Base-by-base conservation (phyloP, 2,797 vertebrate species). In the Monodelphis domestica region DNA sequence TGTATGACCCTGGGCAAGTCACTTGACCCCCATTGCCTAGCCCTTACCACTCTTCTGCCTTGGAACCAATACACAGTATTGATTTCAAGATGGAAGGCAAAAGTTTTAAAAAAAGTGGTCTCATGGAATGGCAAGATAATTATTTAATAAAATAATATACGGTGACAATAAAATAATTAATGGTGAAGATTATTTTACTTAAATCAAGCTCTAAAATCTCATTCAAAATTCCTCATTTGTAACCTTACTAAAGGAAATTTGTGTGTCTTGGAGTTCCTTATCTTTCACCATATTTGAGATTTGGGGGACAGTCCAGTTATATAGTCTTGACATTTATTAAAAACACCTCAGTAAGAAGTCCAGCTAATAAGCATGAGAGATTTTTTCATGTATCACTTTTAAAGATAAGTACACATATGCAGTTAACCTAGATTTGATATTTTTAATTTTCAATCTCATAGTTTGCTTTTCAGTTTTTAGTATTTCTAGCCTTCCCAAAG, bases 351-450 rank as follows among this genome's bases (percentile, higher is more conserved):
- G 53, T 45, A 91, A 89, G 33, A 54, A 88, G 95, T 84, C 55
- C 30, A 28, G 10, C 52, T 94, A 94, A 90, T 90, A 70, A 93
- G 28, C 78, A 45, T 14, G 21, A 10, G 7, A 28, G 29, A 3
- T 70, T 87, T 93, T 93, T 96, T 94, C 94, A 93, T 54, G 28
- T 94, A 90, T 95, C 92, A 94, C 88, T 95, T 95, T 94, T 59
- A 70, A 70, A 21, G 30, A 17, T 70, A 59, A 70, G n/a, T 70
- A n/a, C 15, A 17, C 5, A 70, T 70, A n/a, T 70, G 33, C 59
- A 15, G 30, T 59, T 33, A 33, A 59, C 30, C 30, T 59, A 88
- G 54, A 53, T 56, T 94, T 88, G 57, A 90, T 55, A 54, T 29
- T 54, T 92, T 33, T 45, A 89, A n/a, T 38, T 33, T 70, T 70